Evolutionary conservation across 2,113 vertebrate genomes (phyloP).

Genomic region (Megaceryle torquata): DNA sequence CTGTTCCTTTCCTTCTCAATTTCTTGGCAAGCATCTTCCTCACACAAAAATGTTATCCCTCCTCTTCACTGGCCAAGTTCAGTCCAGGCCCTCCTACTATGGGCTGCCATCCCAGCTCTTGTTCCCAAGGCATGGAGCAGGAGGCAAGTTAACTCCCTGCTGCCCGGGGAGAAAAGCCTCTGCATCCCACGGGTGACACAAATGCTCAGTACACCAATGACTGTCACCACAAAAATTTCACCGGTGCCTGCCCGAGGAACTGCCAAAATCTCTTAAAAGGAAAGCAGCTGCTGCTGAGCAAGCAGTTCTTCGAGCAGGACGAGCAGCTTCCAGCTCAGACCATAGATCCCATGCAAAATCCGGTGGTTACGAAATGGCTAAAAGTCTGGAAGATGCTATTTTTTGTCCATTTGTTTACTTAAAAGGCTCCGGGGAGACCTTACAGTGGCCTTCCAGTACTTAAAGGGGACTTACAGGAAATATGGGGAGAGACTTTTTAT

Average conservation of each 20-base stretch:
- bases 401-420: background rate
- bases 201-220: background rate
- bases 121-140: background rate
- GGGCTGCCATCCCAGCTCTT: conserved; percentile 40
- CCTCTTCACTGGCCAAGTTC: background rate
- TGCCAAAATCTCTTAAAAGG: background rate
- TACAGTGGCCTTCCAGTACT: background rate
- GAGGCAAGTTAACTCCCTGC: conserved; percentile 18
- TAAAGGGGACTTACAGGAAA: background rate
- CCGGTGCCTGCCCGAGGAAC: background rate
- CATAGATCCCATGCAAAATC: background rate
- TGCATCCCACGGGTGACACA: background rate
- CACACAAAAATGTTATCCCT: conserved; percentile 32
- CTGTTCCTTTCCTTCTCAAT: background rate
- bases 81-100: background rate
- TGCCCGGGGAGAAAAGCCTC: background rate
- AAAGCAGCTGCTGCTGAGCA: conserved; percentile 34
- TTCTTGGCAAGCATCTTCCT: conserved; percentile 25
- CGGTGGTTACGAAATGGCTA: background rate
- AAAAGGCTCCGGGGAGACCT: background rate
- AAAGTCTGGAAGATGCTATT: background rate
- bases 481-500: background rate
- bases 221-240: background rate
- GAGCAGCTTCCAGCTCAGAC: background rate
- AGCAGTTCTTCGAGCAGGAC: background rate